phyloP scores from a whole-genome alignment of 2,797 vertebrate genomes.

The Mormyrops boulengeri region DNA sequence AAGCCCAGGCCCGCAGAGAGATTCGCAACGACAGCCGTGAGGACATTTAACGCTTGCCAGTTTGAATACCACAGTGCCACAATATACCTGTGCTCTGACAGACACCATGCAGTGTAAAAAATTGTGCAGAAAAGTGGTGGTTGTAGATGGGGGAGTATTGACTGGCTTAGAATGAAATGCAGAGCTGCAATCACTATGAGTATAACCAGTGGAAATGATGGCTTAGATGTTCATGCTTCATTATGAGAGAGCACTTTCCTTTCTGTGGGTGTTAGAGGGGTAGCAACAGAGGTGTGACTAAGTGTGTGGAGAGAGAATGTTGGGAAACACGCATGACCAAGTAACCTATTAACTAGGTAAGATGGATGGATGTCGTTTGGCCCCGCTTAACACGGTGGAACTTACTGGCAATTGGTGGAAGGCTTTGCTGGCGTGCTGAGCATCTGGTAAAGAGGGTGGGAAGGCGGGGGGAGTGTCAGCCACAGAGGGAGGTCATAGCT shows the following conservation, averaged over 20 bases:
- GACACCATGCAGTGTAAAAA: constrained; percentile 22
- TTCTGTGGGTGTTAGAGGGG: constrained; percentile 45
- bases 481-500: neutral
- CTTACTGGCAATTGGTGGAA: constrained; percentile 24
- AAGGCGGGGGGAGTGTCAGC: constrained; percentile 1
- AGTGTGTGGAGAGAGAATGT: neutral
- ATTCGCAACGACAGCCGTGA: neutral
- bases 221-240: constrained; percentile 56
- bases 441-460: constrained; percentile 22
- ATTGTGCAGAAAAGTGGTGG: neutral
- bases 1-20: neutral
- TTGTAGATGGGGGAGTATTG: neutral
- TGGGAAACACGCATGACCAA: neutral
- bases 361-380: neutral
- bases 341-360: neutral
- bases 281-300: constrained; percentile 44
- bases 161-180: constrained; percentile 37
- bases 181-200: constrained; percentile 52
- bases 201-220: constrained; percentile 50
- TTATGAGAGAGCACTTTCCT: constrained; percentile 53
- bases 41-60: constrained; percentile 24
- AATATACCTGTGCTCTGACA: constrained; percentile 45
- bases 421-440: neutral
- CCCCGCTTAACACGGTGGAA: constrained; percentile 13
- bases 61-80: constrained; percentile 33